Percentiles rank a stretch among this genome's conserved stretches.
These are phyloP conservation scores for Neoitamus cyanurus DNA, from an alignment of 2,888 invertebrate genomes.

Conservation along the genomic window DNA sequence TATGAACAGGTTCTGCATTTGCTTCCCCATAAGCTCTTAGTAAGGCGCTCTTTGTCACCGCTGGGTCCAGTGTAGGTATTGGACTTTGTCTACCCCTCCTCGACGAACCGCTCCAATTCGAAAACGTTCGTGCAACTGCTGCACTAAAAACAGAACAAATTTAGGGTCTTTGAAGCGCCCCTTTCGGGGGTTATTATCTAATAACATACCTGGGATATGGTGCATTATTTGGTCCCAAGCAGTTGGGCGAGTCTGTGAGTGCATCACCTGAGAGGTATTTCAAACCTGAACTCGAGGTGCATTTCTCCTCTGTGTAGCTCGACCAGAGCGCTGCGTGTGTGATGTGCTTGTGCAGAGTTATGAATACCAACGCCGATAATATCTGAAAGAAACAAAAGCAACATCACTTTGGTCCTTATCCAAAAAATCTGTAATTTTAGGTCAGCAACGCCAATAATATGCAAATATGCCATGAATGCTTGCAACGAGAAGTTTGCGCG, in stretches of 20 bases:
- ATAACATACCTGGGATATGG: constrained; percentile 83
- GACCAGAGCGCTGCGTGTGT: constrained; percentile 63
- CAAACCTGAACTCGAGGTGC: constrained; percentile 73
- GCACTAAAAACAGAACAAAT: constrained; percentile 69
- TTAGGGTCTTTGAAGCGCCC: neutral
- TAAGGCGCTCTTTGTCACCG: constrained; percentile 78
- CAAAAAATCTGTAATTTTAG: constrained; percentile 9
- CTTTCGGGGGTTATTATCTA: neutral
- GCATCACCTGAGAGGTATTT: constrained; percentile 93
- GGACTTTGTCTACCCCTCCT: constrained; percentile 75
- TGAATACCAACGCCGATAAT: constrained; percentile 61
- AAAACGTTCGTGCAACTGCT: constrained; percentile 79
- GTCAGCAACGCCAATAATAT: neutral
- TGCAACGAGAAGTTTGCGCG: neutral
- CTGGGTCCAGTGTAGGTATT: constrained; percentile 77
- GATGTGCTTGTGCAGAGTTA: constrained; percentile 58
- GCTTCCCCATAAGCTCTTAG: constrained; percentile 72
- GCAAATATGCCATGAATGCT: neutral
- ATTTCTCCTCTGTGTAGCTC: constrained; percentile 66
- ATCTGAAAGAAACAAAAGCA: constrained; percentile 56
- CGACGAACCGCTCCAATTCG: constrained; percentile 75
- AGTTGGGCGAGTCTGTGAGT: constrained; percentile 79
- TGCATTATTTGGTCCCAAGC: constrained; percentile 83
- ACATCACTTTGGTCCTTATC: neutral
- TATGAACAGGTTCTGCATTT: constrained; percentile 67